These are phyloP conservation scores for Ancistrus triradiatus DNA, from an alignment of 2,113 vertebrate genomes.

Conservation along the genomic window DNA sequence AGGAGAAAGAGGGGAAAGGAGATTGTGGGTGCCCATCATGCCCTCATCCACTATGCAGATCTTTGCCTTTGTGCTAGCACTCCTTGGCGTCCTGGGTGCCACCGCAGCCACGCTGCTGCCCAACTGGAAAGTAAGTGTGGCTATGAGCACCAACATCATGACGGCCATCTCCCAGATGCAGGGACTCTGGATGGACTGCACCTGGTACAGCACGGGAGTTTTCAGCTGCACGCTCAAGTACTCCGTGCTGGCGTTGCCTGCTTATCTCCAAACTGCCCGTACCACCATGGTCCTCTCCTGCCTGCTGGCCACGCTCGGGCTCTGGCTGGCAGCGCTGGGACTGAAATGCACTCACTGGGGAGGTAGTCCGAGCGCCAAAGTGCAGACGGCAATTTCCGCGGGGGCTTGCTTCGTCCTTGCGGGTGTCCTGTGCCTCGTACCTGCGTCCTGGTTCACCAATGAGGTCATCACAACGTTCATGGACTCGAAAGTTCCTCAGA, in stretches of 20 bases:
- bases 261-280: constrained; percentile 77
- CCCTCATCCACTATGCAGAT: constrained; percentile 80
- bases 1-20: constrained; percentile 8
- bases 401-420: constrained; percentile 80
- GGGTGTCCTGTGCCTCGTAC: constrained; percentile 75
- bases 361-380: constrained; percentile 76
- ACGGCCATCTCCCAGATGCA: constrained; percentile 82
- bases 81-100: constrained; percentile 76
- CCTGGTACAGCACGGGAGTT: constrained; percentile 88
- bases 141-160: constrained; percentile 76
- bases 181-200: constrained; percentile 97
- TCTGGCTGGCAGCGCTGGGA: constrained; percentile 78
- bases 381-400: constrained; percentile 74
- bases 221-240: constrained; percentile 87
- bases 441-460: constrained; percentile 85
- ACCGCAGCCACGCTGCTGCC: constrained; percentile 84
- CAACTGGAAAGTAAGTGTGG: constrained; percentile 85
- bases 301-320: constrained; percentile 73
- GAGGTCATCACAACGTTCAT: constrained; percentile 81
- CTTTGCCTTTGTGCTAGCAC: constrained; percentile 82
- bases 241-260: constrained; percentile 77
- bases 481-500: constrained; percentile 77
- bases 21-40: constrained; percentile 63
- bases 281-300: constrained; percentile 87
- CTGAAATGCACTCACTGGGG: constrained; percentile 88